Conservation (phyloP, 2,113 vertebrate species). For the Struthio camelus region DNA sequence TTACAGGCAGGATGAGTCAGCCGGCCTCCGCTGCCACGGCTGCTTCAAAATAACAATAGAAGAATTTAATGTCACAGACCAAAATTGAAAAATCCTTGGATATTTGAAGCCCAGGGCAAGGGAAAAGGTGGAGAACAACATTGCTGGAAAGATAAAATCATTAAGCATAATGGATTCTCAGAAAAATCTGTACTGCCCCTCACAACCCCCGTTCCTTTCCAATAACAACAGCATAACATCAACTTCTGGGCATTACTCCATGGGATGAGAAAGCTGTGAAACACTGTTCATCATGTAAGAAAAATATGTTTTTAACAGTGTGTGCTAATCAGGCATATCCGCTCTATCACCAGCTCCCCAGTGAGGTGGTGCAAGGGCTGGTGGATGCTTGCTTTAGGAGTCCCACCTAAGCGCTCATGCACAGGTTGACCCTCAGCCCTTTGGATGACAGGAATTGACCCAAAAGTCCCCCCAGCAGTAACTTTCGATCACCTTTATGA, state of each 20-base stretch:
- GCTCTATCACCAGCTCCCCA: neutral
- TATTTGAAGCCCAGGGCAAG: neutral
- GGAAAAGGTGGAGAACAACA: neutral
- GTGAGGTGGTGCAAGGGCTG: rapidly evolving
- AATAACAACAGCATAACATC: neutral
- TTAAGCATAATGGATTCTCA: neutral
- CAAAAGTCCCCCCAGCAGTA: neutral
- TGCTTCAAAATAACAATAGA: neutral
- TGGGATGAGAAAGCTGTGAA: slow-evolving; percentile 23
- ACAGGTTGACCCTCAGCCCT: neutral
- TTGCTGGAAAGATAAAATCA: neutral
- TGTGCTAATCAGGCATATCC: neutral
- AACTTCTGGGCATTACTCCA: slow-evolving; percentile 36
- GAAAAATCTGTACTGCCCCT: neutral
- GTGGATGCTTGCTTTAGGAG: neutral
- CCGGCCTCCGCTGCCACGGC: neutral
- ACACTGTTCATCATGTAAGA: neutral
- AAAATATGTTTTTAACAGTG: neutral
- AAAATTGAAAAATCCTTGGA: neutral
- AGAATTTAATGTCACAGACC: neutral
- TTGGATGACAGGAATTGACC: neutral
- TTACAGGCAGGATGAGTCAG: neutral
- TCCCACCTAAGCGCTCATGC: neutral
- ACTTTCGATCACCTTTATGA: rapidly evolving
- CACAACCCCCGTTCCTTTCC: neutral